phyloP scores from a whole-genome alignment of 2,113 vertebrate species.

The Pseudopipra pipra region DNA sequence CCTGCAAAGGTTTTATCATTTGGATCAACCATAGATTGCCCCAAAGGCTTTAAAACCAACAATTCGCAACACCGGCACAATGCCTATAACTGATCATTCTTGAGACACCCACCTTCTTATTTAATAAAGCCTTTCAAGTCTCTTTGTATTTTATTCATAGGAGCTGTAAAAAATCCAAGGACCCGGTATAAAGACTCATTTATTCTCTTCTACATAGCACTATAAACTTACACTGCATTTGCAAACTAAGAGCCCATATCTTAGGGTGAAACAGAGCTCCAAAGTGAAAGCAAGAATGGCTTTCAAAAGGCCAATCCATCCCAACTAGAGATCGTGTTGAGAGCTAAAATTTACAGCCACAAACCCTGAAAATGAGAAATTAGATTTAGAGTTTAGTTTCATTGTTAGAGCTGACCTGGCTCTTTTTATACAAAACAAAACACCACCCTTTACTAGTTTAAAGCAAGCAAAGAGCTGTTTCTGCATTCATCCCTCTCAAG shows the following conservation, averaged over 20 bases:
- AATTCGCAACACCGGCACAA: neutral
- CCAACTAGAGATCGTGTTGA: neutral
- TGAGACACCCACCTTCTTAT: conserved; percentile 18
- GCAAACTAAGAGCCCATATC: conserved; percentile 58
- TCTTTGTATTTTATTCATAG: conserved; percentile 63
- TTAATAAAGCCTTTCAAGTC: conserved; percentile 57
- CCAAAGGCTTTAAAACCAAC: conserved; percentile 36
- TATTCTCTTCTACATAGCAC: conserved; percentile 46
- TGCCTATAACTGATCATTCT: conserved; percentile 11
- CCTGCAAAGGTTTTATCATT: neutral
- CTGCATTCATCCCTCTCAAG: neutral
- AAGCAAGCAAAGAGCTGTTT: neutral
- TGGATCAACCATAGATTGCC: neutral
- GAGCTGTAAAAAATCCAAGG: conserved; percentile 59
- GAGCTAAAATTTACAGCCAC: conserved; percentile 15
- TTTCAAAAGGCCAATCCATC: conserved; percentile 50
- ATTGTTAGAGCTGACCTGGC: neutral
- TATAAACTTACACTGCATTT: conserved; percentile 62
- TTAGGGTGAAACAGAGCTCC: conserved; percentile 45
- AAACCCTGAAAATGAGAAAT: conserved; percentile 9
- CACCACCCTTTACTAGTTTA: neutral
- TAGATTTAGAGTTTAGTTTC: neutral
- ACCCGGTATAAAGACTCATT: conserved; percentile 51
- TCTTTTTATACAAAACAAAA: neutral
- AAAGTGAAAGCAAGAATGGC: neutral